phyloP scores from a whole-genome alignment of 2,113 vertebrate species.

The Azemiops feae region DNA sequence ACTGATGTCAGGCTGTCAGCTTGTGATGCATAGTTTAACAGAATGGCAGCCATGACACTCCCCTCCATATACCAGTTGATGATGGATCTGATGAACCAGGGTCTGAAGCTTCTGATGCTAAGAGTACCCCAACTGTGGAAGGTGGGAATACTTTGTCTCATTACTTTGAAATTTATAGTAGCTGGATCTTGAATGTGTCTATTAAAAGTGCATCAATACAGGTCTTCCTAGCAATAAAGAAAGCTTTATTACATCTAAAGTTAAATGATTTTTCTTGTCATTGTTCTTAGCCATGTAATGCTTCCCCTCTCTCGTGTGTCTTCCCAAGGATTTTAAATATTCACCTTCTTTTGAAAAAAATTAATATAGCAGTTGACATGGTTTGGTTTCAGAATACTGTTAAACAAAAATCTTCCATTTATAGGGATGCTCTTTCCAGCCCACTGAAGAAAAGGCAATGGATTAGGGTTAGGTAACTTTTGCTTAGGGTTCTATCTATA shows the following conservation, averaged over 20 bases:
- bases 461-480: no score
- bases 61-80: constrained; percentile 72
- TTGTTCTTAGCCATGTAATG: no score
- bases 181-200: not conserved
- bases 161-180: constrained; percentile 38
- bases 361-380: not conserved
- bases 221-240: constrained; percentile 17
- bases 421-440: not conserved
- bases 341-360: not conserved
- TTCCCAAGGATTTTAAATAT: not conserved
- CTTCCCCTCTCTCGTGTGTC: not conserved
- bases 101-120: constrained; percentile 76
- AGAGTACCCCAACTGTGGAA: constrained; percentile 77
- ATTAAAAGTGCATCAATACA: not conserved
- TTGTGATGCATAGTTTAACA: no score
- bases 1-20: no score
- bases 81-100: constrained; percentile 75
- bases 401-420: not conserved
- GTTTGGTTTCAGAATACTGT: not conserved
- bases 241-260: not conserved
- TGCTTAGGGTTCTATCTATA: not conserved
- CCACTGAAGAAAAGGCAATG: no score
- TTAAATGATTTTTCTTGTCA: not conserved
- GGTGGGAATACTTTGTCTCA: constrained; percentile 75
- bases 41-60: constrained; percentile 18